These are phyloP conservation scores for Bemisia tabaci DNA, from an alignment of 1,140 invertebrate species.

Conservation along the genomic window DNA sequence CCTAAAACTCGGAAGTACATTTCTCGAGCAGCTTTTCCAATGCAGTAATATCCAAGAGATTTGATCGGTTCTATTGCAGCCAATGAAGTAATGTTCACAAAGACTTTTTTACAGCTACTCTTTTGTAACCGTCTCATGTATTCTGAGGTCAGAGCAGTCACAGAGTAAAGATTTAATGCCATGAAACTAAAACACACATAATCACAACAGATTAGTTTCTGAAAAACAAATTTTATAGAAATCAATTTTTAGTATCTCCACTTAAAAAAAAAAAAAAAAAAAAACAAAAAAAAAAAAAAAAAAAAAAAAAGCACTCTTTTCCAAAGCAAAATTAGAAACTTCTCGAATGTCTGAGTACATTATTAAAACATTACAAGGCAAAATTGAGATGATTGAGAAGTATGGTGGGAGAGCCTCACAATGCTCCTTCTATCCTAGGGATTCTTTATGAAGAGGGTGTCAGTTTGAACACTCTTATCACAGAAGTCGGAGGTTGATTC, in stretches of 20 bases:
- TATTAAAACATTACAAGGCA: too few relatives aligned
- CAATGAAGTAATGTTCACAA: conserved; percentile 82
- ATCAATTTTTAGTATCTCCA: not conserved
- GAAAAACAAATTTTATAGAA: too few relatives aligned
- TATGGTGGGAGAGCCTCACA: too few relatives aligned
- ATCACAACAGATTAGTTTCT: too few relatives aligned
- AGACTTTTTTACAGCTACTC: conserved; percentile 33
- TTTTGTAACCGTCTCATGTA: conserved; percentile 46
- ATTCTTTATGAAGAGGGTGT: too few relatives aligned
- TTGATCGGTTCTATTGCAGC: conserved; percentile 60
- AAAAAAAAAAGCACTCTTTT: too few relatives aligned
- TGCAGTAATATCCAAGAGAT: conserved; percentile 64
- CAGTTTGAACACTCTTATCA: too few relatives aligned
- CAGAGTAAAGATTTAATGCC: conserved; percentile 30
- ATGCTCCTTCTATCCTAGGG: too few relatives aligned
- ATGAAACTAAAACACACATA: conserved; percentile 21
- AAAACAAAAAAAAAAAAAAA: conserved; percentile 36
- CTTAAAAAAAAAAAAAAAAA: not conserved
- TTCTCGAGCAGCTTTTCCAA: conserved; percentile 80
- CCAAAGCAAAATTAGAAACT: too few relatives aligned
- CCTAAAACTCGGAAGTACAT: conserved; percentile 78
- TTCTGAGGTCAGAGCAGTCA: conserved; percentile 58
- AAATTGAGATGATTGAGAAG: too few relatives aligned
- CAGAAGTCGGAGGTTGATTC: too few relatives aligned
- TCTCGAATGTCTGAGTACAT: too few relatives aligned